These are phyloP conservation scores for Melanocharis versteri DNA, from an alignment of 2,113 vertebrate genomes.

Conservation along the genomic window DNA sequence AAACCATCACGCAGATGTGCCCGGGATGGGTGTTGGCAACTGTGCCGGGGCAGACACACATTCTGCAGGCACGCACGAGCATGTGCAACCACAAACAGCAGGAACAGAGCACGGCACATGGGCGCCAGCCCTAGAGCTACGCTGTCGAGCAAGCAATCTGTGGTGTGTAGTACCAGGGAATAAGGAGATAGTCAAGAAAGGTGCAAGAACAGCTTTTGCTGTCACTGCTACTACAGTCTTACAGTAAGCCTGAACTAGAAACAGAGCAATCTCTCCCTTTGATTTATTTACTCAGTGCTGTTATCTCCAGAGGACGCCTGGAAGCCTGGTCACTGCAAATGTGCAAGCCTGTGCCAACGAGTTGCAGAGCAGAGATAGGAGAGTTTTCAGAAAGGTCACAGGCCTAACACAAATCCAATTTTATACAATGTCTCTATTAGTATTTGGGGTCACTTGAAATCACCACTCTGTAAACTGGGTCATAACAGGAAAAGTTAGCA, in stretches of 20 bases:
- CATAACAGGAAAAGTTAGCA: neutral
- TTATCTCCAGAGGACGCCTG: neutral
- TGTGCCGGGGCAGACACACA: neutral
- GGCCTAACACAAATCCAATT: neutral
- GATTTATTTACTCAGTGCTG: neutral
- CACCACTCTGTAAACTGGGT: neutral
- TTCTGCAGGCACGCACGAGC: neutral
- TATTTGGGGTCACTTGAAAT: neutral
- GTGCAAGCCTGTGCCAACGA: neutral
- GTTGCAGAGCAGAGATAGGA: neutral
- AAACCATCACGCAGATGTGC: accelerated
- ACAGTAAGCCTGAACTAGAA: neutral
- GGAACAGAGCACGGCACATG: accelerated
- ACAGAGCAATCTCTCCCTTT: neutral
- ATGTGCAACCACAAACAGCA: neutral
- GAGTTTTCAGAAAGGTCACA: neutral
- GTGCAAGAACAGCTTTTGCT: neutral
- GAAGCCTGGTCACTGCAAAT: neutral
- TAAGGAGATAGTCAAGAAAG: neutral
- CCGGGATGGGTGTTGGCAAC: neutral
- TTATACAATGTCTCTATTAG: neutral
- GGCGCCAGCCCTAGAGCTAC: neutral
- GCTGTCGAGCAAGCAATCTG: neutral
- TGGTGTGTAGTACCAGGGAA: accelerated
- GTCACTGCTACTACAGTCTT: neutral